Base-by-base conservation (phyloP, 2,888 invertebrate genomes). In the Ashinkailepas kermadecensis region DNA sequence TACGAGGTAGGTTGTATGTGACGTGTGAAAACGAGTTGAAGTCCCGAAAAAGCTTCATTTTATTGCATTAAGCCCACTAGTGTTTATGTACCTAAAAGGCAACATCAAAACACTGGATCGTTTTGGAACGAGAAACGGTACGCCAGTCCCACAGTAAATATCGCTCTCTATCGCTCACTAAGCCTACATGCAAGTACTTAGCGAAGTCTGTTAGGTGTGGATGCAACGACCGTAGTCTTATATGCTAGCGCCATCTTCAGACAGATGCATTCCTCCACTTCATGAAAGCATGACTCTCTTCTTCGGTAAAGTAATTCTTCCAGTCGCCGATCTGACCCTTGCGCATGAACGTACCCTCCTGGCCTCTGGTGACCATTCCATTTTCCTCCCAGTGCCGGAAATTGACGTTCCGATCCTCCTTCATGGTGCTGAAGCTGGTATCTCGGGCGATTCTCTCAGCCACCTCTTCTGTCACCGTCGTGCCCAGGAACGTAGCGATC, bases 401-500 rank as follows among this genome's bases (percentile, higher is more conserved):
- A 58, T 80, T 80, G 58, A n/a, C n/a, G 12, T 21, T 54, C 12
- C 58, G 80, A 11, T 80, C 58, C 56, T 23, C 25, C 59, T 23
- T 62, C 80, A 80, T 80, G 1, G n/a, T 25, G 18, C 13, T 58
- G 80, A 80, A 80, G 59, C 59, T 62, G 58, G 80, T 80, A 58
- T 39, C 15, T 11, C 25, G 59, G 58, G 56, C 58, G 59, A 80
- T 62, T 21, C 18, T 25, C 80, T 80, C 58, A 21, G 39, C 59
- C 80, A n/a, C 23, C 54, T 39, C 65, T 2, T 67, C 67, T 2
- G 67, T 67, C 67, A 67, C 11, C 12, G 67, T 8, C 67, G 23
- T 10, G 1, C 25, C 84, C 6, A 86, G 81, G 80, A 86, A 86
- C 0, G 78, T 39, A 1, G 85, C 84, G 13, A 86, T 81, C 59